Evolutionary conservation across 2,888 invertebrate genomes (phyloP), one percentile per base, ranked within the genome.

Genomic region (Sericinus montela): DNA sequence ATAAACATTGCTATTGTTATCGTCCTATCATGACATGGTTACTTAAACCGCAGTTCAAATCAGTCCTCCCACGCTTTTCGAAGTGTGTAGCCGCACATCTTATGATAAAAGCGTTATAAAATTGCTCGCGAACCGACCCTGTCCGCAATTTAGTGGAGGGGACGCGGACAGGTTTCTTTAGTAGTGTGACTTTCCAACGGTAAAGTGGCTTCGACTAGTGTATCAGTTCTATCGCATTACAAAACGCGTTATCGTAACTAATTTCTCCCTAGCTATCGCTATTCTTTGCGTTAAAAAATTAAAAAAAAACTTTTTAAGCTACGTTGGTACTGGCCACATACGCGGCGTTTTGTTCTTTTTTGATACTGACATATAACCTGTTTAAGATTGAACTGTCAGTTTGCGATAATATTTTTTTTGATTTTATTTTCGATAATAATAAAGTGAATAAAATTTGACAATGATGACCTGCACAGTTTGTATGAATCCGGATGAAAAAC

Each of bases 401-500:
- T 51, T 42, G 51, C 28, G 48, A 5, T 39, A 13, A n/a, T 48
- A 19, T 46, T 35, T 47, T 38, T 36, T 19, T 32, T 52, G 6
- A 23, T 23, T 3, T 2, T 39, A n/a, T 15, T 41, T 19, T 43
- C 10, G 28, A 28, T 14, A 9, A 45, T 56, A 34, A 50, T 48
- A 48, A 55, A 50, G 45, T 55, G 44, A 50, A 53, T 19, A 52
- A 35, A 19, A 29, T 44, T 37, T 36, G n/a, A 34, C 38, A 29
- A 55, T 52, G 58, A 84, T 84, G 83, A 72, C 80, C 65, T 83
- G 84, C 52, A 60, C 75, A 8, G 54, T 72, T 38, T 83, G 83
- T 59, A 51, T 72, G 58, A 66, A 67, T 52, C 62, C 67, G 23
- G 73, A 72, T 0, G 66, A 63, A 37, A 77, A 72, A 57, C 61